These are phyloP conservation scores for Villa cingulata DNA, from an alignment of 2,888 invertebrate genomes.

Conservation along the genomic window DNA sequence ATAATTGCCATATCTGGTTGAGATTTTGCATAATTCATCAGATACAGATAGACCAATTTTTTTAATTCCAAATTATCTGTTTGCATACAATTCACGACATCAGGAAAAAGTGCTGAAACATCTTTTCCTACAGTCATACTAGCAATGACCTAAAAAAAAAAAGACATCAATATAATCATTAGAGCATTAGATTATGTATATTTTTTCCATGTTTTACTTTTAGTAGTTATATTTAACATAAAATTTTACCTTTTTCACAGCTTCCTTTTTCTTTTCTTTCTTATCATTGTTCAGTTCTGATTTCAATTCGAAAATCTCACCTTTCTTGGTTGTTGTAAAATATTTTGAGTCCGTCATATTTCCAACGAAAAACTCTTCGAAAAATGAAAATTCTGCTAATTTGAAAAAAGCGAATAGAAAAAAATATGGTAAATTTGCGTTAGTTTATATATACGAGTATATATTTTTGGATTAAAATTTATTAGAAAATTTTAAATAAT, in stretches of 20 bases:
- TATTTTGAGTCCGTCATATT: constrained; percentile 98
- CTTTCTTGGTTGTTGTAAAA: constrained; percentile 99
- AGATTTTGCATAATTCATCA: constrained; percentile 99
- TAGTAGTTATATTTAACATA: not conserved
- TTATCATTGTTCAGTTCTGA: constrained; percentile 98
- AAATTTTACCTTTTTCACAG: constrained; percentile 84
- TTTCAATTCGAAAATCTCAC: constrained; percentile 98
- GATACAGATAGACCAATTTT: constrained; percentile 93
- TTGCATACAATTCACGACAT: constrained; percentile 99
- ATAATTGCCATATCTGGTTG: constrained; percentile 99
- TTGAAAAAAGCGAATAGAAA: no score
- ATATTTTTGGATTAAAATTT: no score
- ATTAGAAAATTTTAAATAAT: no score
- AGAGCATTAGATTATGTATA: no score
- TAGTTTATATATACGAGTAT: no score
- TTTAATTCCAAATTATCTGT: constrained; percentile 98
- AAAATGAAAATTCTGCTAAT: no score
- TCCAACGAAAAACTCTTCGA: not conserved
- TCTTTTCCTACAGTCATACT: constrained; percentile 99
- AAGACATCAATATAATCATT: no score
- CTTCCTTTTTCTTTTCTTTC: constrained; percentile 98
- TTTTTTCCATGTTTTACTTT: not conserved
- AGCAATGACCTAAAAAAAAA: constrained; percentile 79
- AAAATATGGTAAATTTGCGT: no score
- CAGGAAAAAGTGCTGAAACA: constrained; percentile 95